Percentiles rank a stretch among this genome's conserved stretches.
Evolutionary conservation across 2,113 vertebrate species (phyloP).

Genomic region (Clarias batrachus): DNA sequence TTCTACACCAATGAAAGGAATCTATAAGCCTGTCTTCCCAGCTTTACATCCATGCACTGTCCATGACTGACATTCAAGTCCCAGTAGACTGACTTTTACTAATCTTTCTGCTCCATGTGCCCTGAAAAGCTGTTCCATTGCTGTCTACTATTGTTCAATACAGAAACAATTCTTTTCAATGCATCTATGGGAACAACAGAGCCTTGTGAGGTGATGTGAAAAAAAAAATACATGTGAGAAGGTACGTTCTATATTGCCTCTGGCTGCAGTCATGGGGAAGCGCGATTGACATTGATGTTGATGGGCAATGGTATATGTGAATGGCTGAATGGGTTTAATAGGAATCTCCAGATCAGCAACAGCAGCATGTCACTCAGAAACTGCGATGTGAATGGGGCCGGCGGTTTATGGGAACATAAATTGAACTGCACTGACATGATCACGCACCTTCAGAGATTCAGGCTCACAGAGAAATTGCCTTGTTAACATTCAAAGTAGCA

Average conservation of each 20-base stretch:
- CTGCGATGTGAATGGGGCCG: neutral
- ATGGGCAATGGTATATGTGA: conserved; percentile 38
- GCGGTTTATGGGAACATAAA: conserved; percentile 27
- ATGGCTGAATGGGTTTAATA: conserved; percentile 50
- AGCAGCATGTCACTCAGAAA: conserved; percentile 42
- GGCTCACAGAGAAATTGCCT: conserved; percentile 29
- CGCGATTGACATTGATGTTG: conserved; percentile 38
- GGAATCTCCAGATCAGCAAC: conserved; percentile 39
- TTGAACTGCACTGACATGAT: conserved; percentile 29
- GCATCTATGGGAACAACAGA: neutral
- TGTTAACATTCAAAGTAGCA: conserved; percentile 34
- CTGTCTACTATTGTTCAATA: conserved; percentile 19
- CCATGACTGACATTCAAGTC: conserved; percentile 35
- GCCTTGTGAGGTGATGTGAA: conserved; percentile 9
- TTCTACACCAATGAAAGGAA: conserved; percentile 49
- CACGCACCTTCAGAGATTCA: conserved; percentile 17
- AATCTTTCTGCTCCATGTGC: conserved; percentile 25
- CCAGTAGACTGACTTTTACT: conserved; percentile 32
- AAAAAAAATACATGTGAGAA: neutral
- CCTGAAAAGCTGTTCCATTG: conserved; percentile 21
- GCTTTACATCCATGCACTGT: conserved; percentile 36
- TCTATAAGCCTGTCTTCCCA: conserved; percentile 55
- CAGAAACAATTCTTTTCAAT: conserved; percentile 23
- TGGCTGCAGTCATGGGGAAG: conserved; percentile 37
- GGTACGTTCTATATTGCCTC: conserved; percentile 29